Percentiles rank a stretch among this genome's conserved stretches.
Evolutionary conservation across 2,113 vertebrate species (phyloP).

Genomic region (Electrona antarctica): DNA sequence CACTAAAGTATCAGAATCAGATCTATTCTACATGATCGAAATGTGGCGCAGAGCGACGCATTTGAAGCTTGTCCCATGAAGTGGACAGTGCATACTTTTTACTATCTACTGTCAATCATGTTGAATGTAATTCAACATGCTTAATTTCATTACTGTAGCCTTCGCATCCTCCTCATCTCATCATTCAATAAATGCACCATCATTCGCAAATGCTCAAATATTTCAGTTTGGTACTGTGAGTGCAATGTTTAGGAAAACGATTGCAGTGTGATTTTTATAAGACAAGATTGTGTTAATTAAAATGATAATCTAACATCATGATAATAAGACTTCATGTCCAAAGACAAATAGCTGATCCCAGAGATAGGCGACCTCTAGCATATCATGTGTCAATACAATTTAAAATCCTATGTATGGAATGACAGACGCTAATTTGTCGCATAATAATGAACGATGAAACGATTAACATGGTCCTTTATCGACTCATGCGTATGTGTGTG

Average conservation of each 20-base stretch:
- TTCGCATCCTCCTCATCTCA: no score
- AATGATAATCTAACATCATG: slow-evolving; percentile 18
- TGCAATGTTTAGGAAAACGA: no score
- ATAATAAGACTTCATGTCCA: not conserved
- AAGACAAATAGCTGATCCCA: slow-evolving; percentile 2
- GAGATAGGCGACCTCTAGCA: slow-evolving; percentile 6
- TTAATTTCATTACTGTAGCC: no score
- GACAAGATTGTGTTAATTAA: slow-evolving; percentile 9
- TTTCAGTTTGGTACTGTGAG: no score
- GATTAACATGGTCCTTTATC: slow-evolving; percentile 11
- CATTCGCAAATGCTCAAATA: no score
- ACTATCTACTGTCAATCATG: no score
- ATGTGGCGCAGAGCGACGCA: no score
- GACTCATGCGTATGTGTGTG: not conserved
- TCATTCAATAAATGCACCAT: no score
- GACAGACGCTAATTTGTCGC: not conserved
- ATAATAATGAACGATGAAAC: not conserved
- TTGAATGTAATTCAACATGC: no score
- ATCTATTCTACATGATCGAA: not conserved
- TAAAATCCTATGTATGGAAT: not conserved
- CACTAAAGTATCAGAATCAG: not conserved
- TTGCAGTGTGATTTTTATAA: no score
- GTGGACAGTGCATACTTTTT: no score
- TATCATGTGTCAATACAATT: not conserved
- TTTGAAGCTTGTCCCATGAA: no score